These are phyloP conservation scores for Dicaeum eximium DNA, from an alignment of 2,113 vertebrate species.

Conservation along the genomic window DNA sequence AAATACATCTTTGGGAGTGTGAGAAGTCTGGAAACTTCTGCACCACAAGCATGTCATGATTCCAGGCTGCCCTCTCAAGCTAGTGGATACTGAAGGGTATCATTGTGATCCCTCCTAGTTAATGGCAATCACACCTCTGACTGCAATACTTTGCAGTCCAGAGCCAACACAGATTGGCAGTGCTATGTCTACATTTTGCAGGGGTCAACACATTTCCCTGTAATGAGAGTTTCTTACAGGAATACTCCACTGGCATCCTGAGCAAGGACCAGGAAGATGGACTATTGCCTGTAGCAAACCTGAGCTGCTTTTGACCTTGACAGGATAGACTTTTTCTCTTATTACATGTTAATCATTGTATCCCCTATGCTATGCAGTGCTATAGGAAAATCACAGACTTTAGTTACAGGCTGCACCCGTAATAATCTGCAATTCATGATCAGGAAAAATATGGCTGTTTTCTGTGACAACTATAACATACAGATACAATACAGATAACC, in stretches of 20 bases:
- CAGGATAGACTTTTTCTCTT: not conserved
- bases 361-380: not conserved
- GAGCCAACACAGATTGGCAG: not conserved
- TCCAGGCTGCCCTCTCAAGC: not conserved
- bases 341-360: not conserved
- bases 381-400: not conserved
- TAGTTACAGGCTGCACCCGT: not conserved
- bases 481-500: not conserved
- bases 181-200: not conserved
- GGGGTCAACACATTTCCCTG: not conserved
- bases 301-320: not conserved
- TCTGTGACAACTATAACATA: not conserved
- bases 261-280: not conserved
- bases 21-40: not conserved
- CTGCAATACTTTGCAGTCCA: not conserved
- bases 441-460: not conserved
- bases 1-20: not conserved
- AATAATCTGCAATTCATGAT: not conserved
- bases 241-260: not conserved
- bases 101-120: not conserved
- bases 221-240: not conserved
- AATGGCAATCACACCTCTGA: not conserved
- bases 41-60: not conserved
- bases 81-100: not conserved
- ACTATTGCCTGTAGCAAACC: not conserved